Evolutionary conservation across 2,113 vertebrate species (phyloP).

Genomic region (Nanorana parkeri): DNA sequence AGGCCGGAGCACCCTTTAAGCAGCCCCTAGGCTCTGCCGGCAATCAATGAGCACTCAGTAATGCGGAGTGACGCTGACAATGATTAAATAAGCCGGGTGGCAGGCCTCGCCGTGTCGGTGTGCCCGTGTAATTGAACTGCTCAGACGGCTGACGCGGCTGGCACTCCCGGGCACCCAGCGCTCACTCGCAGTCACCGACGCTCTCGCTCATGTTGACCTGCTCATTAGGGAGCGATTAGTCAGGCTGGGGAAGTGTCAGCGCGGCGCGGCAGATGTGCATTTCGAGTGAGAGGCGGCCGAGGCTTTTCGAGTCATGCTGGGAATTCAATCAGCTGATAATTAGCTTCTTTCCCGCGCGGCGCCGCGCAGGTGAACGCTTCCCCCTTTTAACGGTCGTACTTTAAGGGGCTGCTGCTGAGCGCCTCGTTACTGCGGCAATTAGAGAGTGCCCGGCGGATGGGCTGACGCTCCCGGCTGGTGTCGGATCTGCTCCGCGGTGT

Average conservation of each 20-base stretch:
- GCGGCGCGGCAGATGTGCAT: neutral
- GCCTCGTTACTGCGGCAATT: conserved; percentile 2
- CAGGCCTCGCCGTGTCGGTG: neutral
- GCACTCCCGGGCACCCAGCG: neutral
- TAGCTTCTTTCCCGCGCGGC: neutral
- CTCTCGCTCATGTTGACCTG: conserved; percentile 20
- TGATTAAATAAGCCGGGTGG: neutral
- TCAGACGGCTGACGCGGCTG: conserved; percentile 5
- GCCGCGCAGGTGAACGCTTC: neutral
- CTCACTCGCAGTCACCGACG: neutral
- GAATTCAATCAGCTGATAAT: conserved; percentile 29
- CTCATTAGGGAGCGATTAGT: conserved; percentile 37
- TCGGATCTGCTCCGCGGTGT: neutral
- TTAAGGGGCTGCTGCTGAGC: neutral
- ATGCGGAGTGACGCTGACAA: conserved; percentile 9
- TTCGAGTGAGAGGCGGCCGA: neutral
- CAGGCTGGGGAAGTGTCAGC: neutral
- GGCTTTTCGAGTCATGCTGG: conserved; percentile 8
- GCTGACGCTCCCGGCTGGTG: neutral
- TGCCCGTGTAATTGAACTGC: conserved; percentile 1
- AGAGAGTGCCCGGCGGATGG: neutral
- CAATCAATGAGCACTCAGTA: neutral
- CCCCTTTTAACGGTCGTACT: neutral
- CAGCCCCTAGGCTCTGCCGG: neutral
- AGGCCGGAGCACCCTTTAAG: neutral